A percentile compares a stretch with the other conserved stretches of the same genome.
Evolutionary conservation across 1,140 invertebrate species (phyloP).

Genomic region (Galendromus occidentalis): DNA sequence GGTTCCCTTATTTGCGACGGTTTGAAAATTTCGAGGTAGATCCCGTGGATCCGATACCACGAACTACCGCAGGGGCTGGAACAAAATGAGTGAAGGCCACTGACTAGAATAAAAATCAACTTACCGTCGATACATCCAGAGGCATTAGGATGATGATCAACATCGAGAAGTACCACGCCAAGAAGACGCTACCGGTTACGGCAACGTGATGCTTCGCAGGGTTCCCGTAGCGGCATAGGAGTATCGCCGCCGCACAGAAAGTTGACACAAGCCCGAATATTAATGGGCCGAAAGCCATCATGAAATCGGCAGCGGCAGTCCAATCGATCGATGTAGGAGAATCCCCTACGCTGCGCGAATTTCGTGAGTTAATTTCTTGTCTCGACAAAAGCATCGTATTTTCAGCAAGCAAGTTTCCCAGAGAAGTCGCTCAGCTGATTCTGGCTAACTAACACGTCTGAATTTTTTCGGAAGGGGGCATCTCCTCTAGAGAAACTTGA

Average conservation of each 20-base stretch:
- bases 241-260: constrained; percentile 52
- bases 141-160: constrained; percentile 92
- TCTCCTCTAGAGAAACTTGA: no score
- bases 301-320: background rate
- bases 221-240: constrained; percentile 85
- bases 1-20: constrained; percentile 31
- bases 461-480: no score
- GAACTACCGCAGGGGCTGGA: no score
- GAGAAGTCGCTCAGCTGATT: no score
- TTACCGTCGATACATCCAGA: constrained; percentile 84
- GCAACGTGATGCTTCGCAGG: constrained; percentile 75
- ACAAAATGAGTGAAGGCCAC: constrained; percentile 15
- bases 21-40: background rate
- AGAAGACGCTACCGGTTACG: constrained; percentile 75
- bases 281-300: constrained; percentile 55
- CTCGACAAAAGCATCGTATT: no score
- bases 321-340: background rate
- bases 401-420: no score
- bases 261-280: constrained; percentile 57
- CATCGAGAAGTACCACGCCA: constrained; percentile 97
- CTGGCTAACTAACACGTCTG: no score
- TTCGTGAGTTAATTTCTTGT: no score
- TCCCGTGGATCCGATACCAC: no score
- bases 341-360: no score
- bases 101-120: constrained; percentile 28